These are phyloP conservation scores for Aporophyla nigra DNA, from an alignment of 2,888 invertebrate species.

Conservation along the genomic window DNA sequence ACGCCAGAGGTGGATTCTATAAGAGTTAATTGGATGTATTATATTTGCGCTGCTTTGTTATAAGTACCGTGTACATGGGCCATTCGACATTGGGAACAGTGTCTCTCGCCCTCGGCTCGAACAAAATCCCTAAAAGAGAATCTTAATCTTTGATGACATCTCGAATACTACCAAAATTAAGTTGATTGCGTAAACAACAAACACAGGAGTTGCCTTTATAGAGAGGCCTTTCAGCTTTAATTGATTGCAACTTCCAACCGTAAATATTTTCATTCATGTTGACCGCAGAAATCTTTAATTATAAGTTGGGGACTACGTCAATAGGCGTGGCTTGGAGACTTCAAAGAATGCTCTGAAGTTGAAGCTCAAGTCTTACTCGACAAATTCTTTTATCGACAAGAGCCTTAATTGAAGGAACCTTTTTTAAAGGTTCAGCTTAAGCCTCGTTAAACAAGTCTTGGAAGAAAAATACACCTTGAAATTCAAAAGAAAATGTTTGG, in stretches of 20 bases:
- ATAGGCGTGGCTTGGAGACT: slow-evolving; percentile 5
- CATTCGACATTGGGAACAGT: slow-evolving; percentile 9
- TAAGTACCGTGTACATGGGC: slow-evolving; percentile 3
- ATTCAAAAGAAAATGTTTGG: slow-evolving; percentile 24
- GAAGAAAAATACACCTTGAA: slow-evolving; percentile 17
- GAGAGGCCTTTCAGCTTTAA: slow-evolving; percentile 17
- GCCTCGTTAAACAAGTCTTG: not conserved
- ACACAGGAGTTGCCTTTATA: not conserved
- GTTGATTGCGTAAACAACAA: slow-evolving; percentile 10
- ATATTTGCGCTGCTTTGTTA: slow-evolving; percentile 11
- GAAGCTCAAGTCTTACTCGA: not conserved
- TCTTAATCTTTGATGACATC: slow-evolving; percentile 36
- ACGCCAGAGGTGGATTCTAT: not conserved
- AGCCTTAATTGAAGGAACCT: slow-evolving; percentile 21
- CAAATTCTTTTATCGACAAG: not conserved
- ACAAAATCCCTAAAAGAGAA: slow-evolving; percentile 8
- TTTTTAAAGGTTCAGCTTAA: slow-evolving; percentile 17
- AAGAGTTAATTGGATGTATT: slow-evolving; percentile 28
- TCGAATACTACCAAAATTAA: slow-evolving; percentile 13
- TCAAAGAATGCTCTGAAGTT: not conserved
- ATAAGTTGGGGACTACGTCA: not conserved
- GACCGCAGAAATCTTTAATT: slow-evolving; percentile 36
- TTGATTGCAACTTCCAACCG: slow-evolving; percentile 18
- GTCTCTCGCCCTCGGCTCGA: not conserved
- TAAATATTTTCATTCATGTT: not conserved